Evolutionary conservation across 1,140 invertebrate genomes (phyloP).

Genomic region (Drosophila orosa): DNA sequence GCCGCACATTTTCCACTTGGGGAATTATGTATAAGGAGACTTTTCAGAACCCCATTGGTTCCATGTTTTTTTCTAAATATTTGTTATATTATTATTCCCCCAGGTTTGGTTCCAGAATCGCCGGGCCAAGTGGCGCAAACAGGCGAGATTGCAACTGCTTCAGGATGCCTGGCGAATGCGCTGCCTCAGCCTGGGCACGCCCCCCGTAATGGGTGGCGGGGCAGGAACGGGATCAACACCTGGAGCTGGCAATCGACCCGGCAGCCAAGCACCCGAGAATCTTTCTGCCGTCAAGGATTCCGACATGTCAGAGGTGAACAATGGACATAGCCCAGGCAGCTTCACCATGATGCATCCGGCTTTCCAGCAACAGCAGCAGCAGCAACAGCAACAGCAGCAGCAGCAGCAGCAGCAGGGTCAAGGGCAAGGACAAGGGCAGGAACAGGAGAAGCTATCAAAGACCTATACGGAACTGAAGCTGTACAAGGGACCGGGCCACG

Average conservation of each 20-base stretch:
- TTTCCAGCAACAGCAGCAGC: slow-evolving; percentile 71
- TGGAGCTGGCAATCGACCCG: slow-evolving; percentile 21
- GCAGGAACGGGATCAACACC: slow-evolving; percentile 17
- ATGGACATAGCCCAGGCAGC: slow-evolving; percentile 30
- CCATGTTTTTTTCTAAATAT: background rate
- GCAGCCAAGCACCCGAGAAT: slow-evolving; percentile 70
- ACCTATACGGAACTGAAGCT: slow-evolving; percentile 83
- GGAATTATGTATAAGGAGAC: background rate
- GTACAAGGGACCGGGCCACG: slow-evolving; percentile 72
- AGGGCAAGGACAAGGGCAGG: slow-evolving; percentile 33
- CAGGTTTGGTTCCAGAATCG: slow-evolving; percentile 96
- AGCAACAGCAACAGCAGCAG: slow-evolving; percentile 48
- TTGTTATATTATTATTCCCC: background rate
- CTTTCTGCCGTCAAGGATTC: slow-evolving; percentile 61
- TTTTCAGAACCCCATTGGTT: background rate
- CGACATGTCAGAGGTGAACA: slow-evolving; percentile 30
- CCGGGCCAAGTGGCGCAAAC: slow-evolving; percentile 94
- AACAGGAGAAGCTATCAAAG: slow-evolving; percentile 69
- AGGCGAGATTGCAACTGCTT: slow-evolving; percentile 92
- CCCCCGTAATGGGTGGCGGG: slow-evolving; percentile 85
- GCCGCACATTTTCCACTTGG: background rate
- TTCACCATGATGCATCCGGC: slow-evolving; percentile 84
- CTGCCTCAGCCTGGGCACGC: slow-evolving; percentile 90
- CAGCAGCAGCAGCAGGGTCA: slow-evolving; percentile 47
- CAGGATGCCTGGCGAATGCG: slow-evolving; percentile 96